Evolutionary conservation across 2,888 invertebrate genomes (phyloP).

Genomic region (Macrophya annulata): DNA sequence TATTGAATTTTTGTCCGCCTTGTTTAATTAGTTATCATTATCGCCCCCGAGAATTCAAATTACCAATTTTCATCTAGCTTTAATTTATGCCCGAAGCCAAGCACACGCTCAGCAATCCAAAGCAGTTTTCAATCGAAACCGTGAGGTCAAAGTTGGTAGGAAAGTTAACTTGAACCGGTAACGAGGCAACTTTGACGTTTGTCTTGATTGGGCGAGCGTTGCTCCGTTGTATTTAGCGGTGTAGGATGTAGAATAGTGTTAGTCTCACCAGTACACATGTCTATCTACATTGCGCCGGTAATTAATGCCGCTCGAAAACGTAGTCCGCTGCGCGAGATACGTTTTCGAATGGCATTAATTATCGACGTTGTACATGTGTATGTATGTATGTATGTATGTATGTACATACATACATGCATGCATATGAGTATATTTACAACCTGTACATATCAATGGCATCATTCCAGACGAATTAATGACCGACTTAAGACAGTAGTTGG

Average conservation of each 20-base stretch:
- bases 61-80: not conserved
- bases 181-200: conserved; percentile 46
- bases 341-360: not conserved
- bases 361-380: not conserved
- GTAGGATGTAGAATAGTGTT: conserved; percentile 3
- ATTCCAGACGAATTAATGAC: not conserved
- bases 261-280: not conserved
- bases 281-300: not conserved
- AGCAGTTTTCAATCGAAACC: conserved; percentile 39
- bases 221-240: conserved; percentile 15
- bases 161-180: conserved; percentile 43
- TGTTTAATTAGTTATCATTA: not conserved
- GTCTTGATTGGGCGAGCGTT: conserved; percentile 39
- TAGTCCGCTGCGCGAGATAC: not conserved
- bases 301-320: not conserved
- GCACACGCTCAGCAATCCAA: conserved; percentile 30
- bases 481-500: not conserved
- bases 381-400: too few relatives aligned
- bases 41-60: not conserved
- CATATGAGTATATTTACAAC: too few relatives aligned
- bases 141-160: conserved; percentile 18
- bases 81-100: conserved; percentile 17
- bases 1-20: not conserved
- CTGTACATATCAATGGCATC: not conserved
- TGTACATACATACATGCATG: too few relatives aligned